phyloP scores from a whole-genome alignment of 2,113 vertebrate genomes.

The human (Homo sapiens) region DNA sequence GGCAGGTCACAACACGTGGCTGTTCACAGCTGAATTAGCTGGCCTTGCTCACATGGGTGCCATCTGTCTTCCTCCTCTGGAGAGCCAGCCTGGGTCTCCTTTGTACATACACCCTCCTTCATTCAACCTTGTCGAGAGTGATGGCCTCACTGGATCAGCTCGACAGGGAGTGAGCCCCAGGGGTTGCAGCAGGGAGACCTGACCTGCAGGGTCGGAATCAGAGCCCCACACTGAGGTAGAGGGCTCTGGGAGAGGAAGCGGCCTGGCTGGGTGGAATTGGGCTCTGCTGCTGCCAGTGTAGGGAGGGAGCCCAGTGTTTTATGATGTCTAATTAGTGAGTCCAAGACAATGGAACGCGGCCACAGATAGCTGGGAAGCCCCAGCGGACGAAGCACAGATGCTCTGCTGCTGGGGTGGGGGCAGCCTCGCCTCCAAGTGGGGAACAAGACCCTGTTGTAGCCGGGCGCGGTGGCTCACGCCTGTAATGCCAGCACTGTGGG shows the following conservation, averaged over 20 bases:
- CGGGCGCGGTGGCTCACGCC: too few relatives aligned
- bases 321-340: slow-evolving; percentile 53
- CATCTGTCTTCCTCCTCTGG: not conserved
- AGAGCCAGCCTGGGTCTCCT: not conserved
- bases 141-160: not conserved
- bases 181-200: rapidly evolving
- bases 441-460: not conserved
- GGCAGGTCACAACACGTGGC: not conserved
- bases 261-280: not conserved
- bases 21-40: not conserved
- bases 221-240: not conserved
- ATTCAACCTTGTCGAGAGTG: not conserved
- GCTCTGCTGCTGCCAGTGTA: not conserved
- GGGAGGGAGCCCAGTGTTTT: slow-evolving; percentile 25
- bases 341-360: not conserved
- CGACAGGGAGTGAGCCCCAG: not conserved
- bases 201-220: rapidly evolving
- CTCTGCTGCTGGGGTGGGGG: not conserved
- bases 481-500: too few relatives aligned
- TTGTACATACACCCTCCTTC: not conserved
- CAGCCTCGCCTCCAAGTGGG: not conserved
- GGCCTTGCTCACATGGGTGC: not conserved
- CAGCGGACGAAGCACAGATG: not conserved
- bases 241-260: not conserved
- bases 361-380: not conserved